Evolutionary conservation across 2,888 invertebrate genomes (phyloP), one percentile per base, ranked within the genome.

Genomic region (Hyposoter didymator): DNA sequence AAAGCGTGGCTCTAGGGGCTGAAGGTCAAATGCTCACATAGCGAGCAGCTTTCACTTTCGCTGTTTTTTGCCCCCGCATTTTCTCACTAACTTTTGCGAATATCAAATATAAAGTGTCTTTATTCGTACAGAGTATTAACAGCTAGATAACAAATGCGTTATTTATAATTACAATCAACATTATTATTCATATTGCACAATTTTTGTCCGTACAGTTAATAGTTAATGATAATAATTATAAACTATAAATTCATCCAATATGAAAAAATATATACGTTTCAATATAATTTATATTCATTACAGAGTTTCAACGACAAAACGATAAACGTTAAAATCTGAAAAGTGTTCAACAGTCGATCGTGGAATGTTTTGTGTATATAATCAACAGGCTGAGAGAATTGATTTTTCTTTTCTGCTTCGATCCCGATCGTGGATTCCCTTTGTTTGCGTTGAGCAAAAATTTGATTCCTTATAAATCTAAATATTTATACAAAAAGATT

Each of bases 281-380:
- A 47, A 76, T 76, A 64, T 35, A 76, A 67, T 55, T 52, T 43
- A 28, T 55, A 59, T 69, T 45, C 59, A 70, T 78, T 52, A 47
- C 19, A 47, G n/a, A 22, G n/a, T 62, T 55, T 69, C 35, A 79
- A 64, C 52, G 70, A 72, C 22, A 35, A 35, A 79, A 79, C 28
- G 35, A 59, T 32, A 32, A 64, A 64, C 64, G 35, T 19, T 79
- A 79, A 79, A 79, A 72, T 79, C 47, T 79, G 47, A 19, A 79
- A 73, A 73, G 72, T 64, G 43, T 80, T 80, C 43, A 55, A 73
- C 80, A 73, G 49, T 72, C 62, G 47, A n/a, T 70, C 55, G 45
- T 52, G 79, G 80, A 80, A 80, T 73, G 80, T 39, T 35, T 69
- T 19, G 39, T 35, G 39, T 79, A 70, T 62, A 66, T 14, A 32